Percentiles rank a stretch among this genome's conserved stretches.
Evolutionary conservation across 2,113 vertebrate species (phyloP).

Genomic region (Ariopsis seemanni): DNA sequence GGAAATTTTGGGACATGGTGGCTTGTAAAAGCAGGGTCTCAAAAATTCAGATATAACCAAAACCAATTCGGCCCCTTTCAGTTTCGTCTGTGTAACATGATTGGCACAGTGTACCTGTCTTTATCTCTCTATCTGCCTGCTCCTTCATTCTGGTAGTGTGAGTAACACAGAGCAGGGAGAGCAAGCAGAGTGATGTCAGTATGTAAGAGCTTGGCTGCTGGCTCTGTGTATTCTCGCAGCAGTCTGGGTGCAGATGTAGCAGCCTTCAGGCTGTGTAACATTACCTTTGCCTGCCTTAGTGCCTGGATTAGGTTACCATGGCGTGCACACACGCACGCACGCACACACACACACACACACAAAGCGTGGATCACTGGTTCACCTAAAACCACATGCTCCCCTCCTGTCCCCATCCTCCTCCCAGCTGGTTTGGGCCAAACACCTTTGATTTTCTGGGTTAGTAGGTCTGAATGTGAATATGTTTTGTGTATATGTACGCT

Average conservation of each 20-base stretch:
- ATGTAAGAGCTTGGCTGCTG: conserved; percentile 39
- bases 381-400: conserved; percentile 48
- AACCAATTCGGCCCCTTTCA: background rate
- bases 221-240: conserved; percentile 42
- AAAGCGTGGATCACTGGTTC: conserved; percentile 44
- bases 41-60: background rate
- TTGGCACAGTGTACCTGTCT: background rate
- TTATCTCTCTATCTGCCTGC: background rate
- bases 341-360: conserved; percentile 28
- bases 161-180: conserved; percentile 30
- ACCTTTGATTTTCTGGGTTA: conserved; percentile 11
- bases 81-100: background rate
- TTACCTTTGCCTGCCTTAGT: conserved; percentile 39
- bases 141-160: background rate
- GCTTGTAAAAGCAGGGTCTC: background rate
- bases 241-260: conserved; percentile 46
- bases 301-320: conserved; percentile 36
- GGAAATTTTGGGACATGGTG: background rate
- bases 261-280: conserved; percentile 50
- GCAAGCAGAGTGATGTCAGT: conserved; percentile 33
- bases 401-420: background rate
- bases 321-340: background rate
- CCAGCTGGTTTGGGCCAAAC: conserved; percentile 1
- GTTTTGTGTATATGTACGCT: conserved; percentile 10
- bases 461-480: conserved; percentile 3